Conservation (phyloP, 1,140 invertebrate genomes). For the Drosophila sp. region DNA sequence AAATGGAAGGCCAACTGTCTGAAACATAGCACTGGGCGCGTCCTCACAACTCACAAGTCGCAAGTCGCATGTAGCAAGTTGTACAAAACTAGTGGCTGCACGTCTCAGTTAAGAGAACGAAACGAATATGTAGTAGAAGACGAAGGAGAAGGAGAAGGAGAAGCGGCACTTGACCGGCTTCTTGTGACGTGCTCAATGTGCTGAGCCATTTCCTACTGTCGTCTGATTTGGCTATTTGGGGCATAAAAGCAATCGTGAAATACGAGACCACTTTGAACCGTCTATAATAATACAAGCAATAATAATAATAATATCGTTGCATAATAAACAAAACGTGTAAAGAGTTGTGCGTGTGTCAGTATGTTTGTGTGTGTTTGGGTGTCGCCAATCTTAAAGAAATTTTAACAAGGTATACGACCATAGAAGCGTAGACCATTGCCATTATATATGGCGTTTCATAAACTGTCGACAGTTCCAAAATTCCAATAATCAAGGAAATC, state of each 20-base stretch:
- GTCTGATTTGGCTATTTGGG: slow-evolving; percentile 12
- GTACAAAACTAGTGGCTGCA: slow-evolving; percentile 23
- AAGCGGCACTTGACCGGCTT: slow-evolving; percentile 41
- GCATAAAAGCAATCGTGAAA: slow-evolving; percentile 41
- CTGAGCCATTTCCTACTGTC: slow-evolving; percentile 42
- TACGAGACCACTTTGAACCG: slow-evolving; percentile 36
- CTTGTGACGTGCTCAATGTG: slow-evolving; percentile 28
- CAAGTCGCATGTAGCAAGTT: background rate
- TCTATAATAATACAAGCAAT: slow-evolving; percentile 20
- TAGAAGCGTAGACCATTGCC: background rate
- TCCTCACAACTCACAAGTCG: background rate
- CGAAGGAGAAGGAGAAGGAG: no score
- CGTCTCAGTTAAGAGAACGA: slow-evolving; percentile 25
- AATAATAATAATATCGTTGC: slow-evolving; percentile 39
- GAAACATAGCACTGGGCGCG: slow-evolving; percentile 31
- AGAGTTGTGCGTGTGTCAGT: background rate
- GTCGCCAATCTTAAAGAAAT: slow-evolving; percentile 20
- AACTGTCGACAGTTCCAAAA: slow-evolving; percentile 16
- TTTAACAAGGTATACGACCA: background rate
- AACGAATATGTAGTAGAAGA: no score
- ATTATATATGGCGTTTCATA: slow-evolving; percentile 39
- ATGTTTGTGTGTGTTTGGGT: background rate
- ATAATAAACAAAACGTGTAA: slow-evolving; percentile 37
- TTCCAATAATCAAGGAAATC: slow-evolving; percentile 43
- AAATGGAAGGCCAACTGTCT: slow-evolving; percentile 7